Conservation (phyloP, 2,113 vertebrate species). For the Neodon shergylaensis region DNA sequence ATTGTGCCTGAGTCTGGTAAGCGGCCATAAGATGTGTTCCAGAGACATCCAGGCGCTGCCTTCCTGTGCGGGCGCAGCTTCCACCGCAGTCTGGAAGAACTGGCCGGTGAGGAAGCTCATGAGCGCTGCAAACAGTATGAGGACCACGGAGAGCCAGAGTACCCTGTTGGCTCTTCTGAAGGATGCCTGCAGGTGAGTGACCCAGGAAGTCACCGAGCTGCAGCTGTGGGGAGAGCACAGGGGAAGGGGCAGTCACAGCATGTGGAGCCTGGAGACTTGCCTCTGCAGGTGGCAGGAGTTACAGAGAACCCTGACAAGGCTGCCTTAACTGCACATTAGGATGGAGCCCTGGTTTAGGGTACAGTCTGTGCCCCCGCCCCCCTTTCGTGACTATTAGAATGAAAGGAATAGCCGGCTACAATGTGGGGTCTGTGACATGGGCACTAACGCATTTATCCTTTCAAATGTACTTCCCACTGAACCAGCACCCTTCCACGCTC, state of each 20-base stretch:
- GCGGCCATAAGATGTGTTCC: constrained; percentile 95
- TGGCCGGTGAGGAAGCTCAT: constrained; percentile 90
- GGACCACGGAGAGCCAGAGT: constrained; percentile 87
- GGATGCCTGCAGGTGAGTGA: constrained; percentile 74
- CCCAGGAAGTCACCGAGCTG: constrained; percentile 67
- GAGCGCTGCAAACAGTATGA: constrained; percentile 90
- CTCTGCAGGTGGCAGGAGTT: not conserved
- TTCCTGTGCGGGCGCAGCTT: constrained; percentile 91
- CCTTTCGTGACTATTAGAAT: not conserved
- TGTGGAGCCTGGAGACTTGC: not conserved
- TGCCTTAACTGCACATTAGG: not conserved
- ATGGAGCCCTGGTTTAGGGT: not conserved
- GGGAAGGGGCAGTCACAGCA: not conserved
- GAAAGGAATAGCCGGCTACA: not conserved
- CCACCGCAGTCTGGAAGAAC: constrained; percentile 91
- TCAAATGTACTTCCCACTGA: not conserved
- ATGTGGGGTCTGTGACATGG: not conserved
- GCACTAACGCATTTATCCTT: not conserved
- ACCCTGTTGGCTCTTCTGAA: constrained; percentile 84
- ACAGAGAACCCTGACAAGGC: not conserved
- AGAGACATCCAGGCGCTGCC: constrained; percentile 93
- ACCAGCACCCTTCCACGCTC: not conserved
- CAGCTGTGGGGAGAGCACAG: constrained; percentile 68
- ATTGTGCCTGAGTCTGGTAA: constrained; percentile 89
- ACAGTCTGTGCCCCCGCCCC: not conserved